Evolutionary conservation across 2,888 invertebrate genomes (phyloP).

Genomic region (Campaea margaritaria): DNA sequence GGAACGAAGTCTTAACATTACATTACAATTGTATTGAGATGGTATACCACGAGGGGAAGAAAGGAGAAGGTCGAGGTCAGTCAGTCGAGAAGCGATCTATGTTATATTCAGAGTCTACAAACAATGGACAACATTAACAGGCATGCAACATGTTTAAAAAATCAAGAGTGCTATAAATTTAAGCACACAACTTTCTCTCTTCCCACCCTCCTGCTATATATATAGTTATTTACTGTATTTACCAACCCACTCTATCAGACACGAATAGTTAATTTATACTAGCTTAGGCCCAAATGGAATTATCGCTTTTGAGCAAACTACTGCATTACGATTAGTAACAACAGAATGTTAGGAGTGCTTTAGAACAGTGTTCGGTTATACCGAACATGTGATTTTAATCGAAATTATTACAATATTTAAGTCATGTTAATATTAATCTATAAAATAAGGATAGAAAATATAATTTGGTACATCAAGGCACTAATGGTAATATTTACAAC

Average conservation of each 20-base stretch:
- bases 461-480: conserved; percentile 14
- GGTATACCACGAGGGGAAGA: no score
- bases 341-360: not conserved
- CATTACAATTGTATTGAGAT: conserved; percentile 3
- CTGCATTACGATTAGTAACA: no score
- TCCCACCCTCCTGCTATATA: not conserved
- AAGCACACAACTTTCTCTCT: not conserved
- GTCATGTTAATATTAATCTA: no score
- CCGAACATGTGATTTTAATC: not conserved
- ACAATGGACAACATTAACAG: no score
- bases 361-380: not conserved
- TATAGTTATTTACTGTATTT: not conserved
- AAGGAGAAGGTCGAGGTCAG: no score
- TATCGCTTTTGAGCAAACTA: conserved; percentile 49
- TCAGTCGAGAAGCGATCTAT: no score
- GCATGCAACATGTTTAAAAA: no score
- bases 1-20: conserved; percentile 21
- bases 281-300: conserved; percentile 47
- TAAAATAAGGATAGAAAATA: not conserved
- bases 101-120: no score
- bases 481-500: conserved; percentile 14
- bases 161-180: no score
- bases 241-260: not conserved
- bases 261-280: not conserved
- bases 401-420: no score